Evolutionary conservation across 2,797 vertebrate species (phyloP), one percentile per base, ranked within the genome.

Genomic region (Limnodromus scolopaceus): DNA sequence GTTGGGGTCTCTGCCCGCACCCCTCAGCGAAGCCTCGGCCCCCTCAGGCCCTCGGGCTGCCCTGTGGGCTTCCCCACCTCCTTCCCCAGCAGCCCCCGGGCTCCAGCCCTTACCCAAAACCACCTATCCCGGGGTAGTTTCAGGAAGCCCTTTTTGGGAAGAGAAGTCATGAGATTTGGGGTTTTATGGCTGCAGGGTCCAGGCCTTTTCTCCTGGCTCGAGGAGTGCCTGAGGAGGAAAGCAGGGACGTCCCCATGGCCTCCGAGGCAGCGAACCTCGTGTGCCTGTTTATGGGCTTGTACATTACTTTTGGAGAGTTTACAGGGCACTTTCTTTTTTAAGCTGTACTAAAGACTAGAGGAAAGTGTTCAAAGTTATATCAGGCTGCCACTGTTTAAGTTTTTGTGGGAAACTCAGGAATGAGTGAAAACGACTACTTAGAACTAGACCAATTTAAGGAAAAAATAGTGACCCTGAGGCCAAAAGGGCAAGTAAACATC

Each of bases 361-460:
- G 49, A 34, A 55, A 87, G 16, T n/a, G 11, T 20, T 91, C 48
- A 22, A n/a, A 71, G 65, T 48, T 75, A 4, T 36, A 45, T 68
- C 34, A 36, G 60, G 51, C 63, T 83, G 48, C 65, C 34, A 11
- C 43, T 84, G 38, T 75, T 87, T 53, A 53, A 45, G 64, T 41
- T 94, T 94, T 89, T 94, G 92, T 93, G 91, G 92, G 92, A 95
- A 96, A 91, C 25, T 77, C 16, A 2, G 72, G 69, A 87, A 92
- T 48, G 78, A 77, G 57, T 43, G 64, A 74, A 92, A 95, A 94
- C 1, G 2, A 36, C 68, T 89, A 32, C 84, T 96, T 89, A 80
- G 53, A 94, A 87, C 20, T 82, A n/a, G 84, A 88, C 54, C 1
- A 2, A 83, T 91, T 76, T 92, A 92, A 84, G 90, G 79, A 71